Percentiles rank a stretch among this genome's conserved stretches.
Conservation (phyloP, 2,113 vertebrate genomes). For the Capricornis sumatraensis region DNA sequence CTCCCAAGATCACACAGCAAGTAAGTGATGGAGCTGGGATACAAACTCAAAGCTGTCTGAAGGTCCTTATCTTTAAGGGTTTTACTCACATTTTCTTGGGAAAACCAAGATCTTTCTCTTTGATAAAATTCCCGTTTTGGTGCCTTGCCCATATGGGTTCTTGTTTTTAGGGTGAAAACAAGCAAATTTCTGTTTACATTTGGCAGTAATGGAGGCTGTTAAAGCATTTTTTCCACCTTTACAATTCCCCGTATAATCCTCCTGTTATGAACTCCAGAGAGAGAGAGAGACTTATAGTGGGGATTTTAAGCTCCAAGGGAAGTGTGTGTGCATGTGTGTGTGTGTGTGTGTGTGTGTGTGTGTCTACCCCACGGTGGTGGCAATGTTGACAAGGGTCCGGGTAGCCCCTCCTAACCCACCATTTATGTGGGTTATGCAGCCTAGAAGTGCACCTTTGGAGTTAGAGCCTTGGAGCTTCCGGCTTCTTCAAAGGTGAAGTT, state of each 20-base stretch:
- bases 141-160: neutral
- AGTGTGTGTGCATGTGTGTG: neutral
- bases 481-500: conserved; percentile 16
- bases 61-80: neutral
- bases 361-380: neutral
- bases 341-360: neutral
- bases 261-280: neutral
- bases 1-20: conserved; percentile 33
- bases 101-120: neutral
- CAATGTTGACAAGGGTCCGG: neutral
- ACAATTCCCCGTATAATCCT: neutral
- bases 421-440: neutral
- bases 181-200: neutral
- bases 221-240: neutral
- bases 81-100: neutral
- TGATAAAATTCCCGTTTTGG: conserved; percentile 20
- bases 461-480: neutral
- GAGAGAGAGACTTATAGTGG: neutral
- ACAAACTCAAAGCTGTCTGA: neutral
- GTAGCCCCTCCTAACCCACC: neutral
- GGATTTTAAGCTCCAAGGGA: conserved; percentile 6
- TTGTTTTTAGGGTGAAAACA: neutral
- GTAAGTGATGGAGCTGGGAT: neutral
- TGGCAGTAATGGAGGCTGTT: neutral
- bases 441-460: neutral